Evolutionary conservation across 2,113 vertebrate species (phyloP).

Genomic region (Atrichornis clamosus): DNA sequence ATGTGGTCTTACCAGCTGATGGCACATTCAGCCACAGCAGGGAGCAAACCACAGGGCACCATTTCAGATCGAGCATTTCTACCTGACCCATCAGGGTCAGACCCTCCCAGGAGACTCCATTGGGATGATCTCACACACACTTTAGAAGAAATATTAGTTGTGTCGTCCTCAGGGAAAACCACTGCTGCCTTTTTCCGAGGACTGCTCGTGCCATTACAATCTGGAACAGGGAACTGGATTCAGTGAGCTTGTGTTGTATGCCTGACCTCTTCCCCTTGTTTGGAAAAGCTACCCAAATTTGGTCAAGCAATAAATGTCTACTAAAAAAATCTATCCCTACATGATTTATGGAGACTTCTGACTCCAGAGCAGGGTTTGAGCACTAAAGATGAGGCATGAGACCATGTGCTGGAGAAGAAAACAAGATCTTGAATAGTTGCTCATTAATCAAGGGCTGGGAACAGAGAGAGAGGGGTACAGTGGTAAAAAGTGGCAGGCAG

Average conservation of each 20-base stretch:
- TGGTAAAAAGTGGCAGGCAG: background rate
- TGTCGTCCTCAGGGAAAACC: background rate
- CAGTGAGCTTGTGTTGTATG: rapidly evolving
- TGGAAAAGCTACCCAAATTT: background rate
- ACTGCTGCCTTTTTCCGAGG: background rate
- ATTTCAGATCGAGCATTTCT: background rate
- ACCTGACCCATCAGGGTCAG: background rate
- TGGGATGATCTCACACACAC: background rate
- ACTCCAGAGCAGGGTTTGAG: background rate
- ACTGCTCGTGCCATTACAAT: rapidly evolving
- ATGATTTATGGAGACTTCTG: background rate
- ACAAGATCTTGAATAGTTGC: conserved; percentile 13
- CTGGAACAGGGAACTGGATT: background rate
- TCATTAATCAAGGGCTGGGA: conserved; percentile 24
- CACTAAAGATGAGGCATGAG: background rate
- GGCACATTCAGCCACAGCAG: background rate
- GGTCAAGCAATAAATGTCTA: background rate
- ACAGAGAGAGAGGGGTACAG: background rate
- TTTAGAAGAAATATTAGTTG: background rate
- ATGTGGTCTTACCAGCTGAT: background rate
- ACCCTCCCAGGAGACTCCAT: background rate
- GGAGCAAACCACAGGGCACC: background rate
- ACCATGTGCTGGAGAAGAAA: background rate
- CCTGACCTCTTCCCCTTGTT: background rate
- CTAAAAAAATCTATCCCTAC: background rate